Evolutionary conservation across 2,113 vertebrate species (phyloP), one percentile per base, ranked within the genome.

Genomic region (Oncorhynchus masou): DNA sequence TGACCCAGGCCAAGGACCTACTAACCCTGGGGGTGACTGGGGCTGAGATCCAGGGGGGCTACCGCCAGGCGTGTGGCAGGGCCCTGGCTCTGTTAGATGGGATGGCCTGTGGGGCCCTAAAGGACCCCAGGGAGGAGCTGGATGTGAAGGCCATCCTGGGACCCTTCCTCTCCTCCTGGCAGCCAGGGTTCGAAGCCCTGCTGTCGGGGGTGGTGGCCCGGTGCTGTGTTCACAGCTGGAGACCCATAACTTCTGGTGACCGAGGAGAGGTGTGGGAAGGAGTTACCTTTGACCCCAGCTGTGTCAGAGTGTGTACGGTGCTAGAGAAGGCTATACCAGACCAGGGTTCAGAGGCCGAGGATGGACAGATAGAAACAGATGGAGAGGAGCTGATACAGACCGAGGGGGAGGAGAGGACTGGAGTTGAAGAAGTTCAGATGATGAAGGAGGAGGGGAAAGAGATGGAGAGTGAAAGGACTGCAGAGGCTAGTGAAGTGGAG

Each of bases 251-350:
- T 69, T 76, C 70, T 9, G 72, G 59, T 65, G 20, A 71, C n/a
- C 57, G 51, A 54, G 67, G 60, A 81, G 68, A 39, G 5, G 31
- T 74, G 67, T 70, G 49, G 60, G 31, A 78, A 48, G 54, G 24
- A 65, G 1, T 73, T 31, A 79, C 74, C 72, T 83, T 81, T 84
- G 59, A 88, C 76, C 77, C 59, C 11, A 67, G 34, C 68, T 20
- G 45, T 79, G 77, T 65, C 70, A 54, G 57, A 20, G 31, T 75
- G 67, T n/a, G 69, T 66, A 75, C 4, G 65, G 64, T 75, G 68
- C 70, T 70, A 31, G 11, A 76, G 77, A 70, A 73, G 48, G 11
- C 70, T 16, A 45, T 45, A 11, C 39, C 39, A 45, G 39, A 45
- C 39, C 39, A 45, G 39, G 39, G 39, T 45, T 45, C 39, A 45